These are phyloP conservation scores for Dioctria rufipes DNA, from an alignment of 2,888 invertebrate genomes.

Conservation along the genomic window DNA sequence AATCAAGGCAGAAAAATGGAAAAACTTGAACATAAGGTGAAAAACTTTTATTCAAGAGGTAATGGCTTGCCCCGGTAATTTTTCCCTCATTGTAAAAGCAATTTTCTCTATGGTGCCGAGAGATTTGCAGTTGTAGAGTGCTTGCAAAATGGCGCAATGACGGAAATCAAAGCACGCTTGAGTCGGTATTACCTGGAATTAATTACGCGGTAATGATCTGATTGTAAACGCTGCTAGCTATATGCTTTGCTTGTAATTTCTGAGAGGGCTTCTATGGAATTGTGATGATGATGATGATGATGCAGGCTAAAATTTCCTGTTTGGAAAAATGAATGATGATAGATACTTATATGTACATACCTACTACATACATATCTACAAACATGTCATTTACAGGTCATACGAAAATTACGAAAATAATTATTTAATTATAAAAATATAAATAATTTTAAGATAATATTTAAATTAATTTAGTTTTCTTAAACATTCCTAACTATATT, in stretches of 20 bases:
- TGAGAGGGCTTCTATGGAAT: conserved; percentile 31
- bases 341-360: no score
- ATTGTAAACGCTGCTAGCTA: neutral
- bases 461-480: no score
- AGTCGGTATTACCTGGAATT: conserved; percentile 56
- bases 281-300: neutral
- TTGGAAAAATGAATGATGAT: no score
- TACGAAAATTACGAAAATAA: no score
- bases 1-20: neutral
- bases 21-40: conserved; percentile 15
- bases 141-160: conserved; percentile 54
- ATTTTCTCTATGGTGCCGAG: conserved; percentile 5
- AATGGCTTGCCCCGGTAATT: conserved; percentile 33
- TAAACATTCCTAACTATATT: no score
- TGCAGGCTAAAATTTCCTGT: no score
- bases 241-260: neutral
- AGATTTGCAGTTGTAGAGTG: neutral
- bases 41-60: conserved; percentile 11
- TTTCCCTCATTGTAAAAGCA: conserved; percentile 20
- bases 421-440: no score
- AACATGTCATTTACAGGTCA: no score
- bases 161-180: conserved; percentile 57
- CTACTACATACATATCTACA: no score
- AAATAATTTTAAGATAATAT: no score
- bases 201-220: conserved; percentile 55